Conservation (phyloP, 30 jellyfish, hydroid and myxozoan species). For the Sanderia malayensis region DNA sequence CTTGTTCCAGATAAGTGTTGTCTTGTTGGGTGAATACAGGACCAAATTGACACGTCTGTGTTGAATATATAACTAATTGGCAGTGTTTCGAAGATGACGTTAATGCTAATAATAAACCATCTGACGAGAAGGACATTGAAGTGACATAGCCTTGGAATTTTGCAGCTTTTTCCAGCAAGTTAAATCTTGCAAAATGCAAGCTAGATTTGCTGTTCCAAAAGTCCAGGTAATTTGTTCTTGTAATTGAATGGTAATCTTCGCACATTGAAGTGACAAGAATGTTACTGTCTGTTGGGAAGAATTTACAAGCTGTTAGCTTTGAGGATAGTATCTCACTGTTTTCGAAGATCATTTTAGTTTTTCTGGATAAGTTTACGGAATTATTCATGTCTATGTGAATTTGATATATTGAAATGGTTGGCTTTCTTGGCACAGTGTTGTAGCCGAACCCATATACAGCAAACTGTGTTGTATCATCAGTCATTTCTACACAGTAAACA, state of each 20-base stretch:
- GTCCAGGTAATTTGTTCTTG: conserved; percentile 35
- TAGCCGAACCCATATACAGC: conserved; percentile 49
- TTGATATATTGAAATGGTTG: conserved; percentile 34
- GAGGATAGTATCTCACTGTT: conserved; percentile 35
- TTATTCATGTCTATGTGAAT: not conserved
- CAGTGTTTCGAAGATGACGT: conserved; percentile 34
- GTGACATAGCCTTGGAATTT: conserved; percentile 44
- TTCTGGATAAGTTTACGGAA: not conserved
- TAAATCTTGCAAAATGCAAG: conserved; percentile 18
- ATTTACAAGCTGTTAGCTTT: conserved; percentile 27
- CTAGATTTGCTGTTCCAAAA: conserved; percentile 35
- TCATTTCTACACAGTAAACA: conserved; percentile 28
- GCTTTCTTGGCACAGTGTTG: conserved; percentile 36
- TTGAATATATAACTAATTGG: conserved; percentile 26
- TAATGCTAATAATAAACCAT: conserved; percentile 30
- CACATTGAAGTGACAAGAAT: conserved; percentile 45
- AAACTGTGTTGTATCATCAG: conserved; percentile 39
- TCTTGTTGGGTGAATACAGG: conserved; percentile 11
- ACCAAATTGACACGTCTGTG: conserved; percentile 19
- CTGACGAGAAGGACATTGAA: conserved; percentile 40
- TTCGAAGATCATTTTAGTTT: conserved; percentile 24
- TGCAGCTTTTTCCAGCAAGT: conserved; percentile 26
- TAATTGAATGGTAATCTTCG: conserved; percentile 46
- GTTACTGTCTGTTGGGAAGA: conserved; percentile 36
- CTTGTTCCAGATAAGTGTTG: conserved; percentile 20